Evolutionary conservation across 92 coral and sea anemone genomes (phyloP).

Genomic region (Desmophyllum pertusum): DNA sequence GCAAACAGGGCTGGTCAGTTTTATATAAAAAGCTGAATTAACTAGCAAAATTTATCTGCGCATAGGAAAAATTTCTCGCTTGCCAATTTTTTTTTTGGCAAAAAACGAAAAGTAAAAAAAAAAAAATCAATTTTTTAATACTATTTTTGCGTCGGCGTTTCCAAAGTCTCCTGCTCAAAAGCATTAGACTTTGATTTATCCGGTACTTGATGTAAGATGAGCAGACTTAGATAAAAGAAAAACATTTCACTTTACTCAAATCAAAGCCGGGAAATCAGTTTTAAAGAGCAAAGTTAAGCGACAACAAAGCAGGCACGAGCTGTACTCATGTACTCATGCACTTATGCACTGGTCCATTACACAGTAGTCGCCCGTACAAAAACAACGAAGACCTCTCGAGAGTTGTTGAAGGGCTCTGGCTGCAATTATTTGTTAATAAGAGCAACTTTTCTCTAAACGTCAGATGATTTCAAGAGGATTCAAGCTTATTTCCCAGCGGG

Average conservation of each 20-base stretch:
- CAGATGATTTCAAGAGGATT: slow-evolving; percentile 38
- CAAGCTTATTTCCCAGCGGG: slow-evolving; percentile 41
- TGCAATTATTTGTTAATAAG: slow-evolving; percentile 34
- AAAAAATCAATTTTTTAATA: neutral
- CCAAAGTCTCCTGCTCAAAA: neutral
- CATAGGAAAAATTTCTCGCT: neutral
- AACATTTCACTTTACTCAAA: slow-evolving; percentile 20
- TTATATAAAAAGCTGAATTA: neutral
- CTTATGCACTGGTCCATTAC: neutral
- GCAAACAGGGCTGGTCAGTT: neutral
- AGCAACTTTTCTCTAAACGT: slow-evolving; percentile 30
- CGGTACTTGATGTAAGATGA: neutral
- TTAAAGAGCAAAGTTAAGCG: neutral
- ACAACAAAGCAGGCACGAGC: slow-evolving; percentile 5
- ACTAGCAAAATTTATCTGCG: neutral
- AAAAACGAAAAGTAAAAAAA: neutral
- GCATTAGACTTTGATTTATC: neutral
- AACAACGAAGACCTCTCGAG: slow-evolving; percentile 15
- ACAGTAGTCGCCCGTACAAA: neutral
- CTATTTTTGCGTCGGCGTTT: slow-evolving; percentile 1
- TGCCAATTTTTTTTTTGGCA: neutral
- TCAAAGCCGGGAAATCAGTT: slow-evolving; percentile 19
- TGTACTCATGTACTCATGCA: neutral
- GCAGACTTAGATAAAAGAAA: slow-evolving; percentile 21
- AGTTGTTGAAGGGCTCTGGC: slow-evolving; percentile 11